Base-by-base conservation (phyloP, 2,888 invertebrate species). In the Chrysodeixis includens region DNA sequence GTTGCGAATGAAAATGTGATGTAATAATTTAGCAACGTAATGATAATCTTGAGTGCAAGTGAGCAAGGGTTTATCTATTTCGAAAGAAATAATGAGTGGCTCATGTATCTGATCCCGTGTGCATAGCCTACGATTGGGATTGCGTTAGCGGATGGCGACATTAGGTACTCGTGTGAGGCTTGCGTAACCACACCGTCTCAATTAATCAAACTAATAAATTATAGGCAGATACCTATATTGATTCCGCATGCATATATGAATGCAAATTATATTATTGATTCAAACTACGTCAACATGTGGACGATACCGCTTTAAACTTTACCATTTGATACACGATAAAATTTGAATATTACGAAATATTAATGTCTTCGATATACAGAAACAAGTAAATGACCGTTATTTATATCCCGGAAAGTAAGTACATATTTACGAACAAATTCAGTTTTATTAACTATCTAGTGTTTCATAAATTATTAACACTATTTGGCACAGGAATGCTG, bases 401-500 rank as follows among this genome's bases (percentile, higher is more conserved):
- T 18, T n/a, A 64, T 63, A 54, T 16, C 44, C 9, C 52, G 30
- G 32, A 32, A 65, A 40, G 18, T 49, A 60, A 71, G 55, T 62
- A 73, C 35, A 65, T 69, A 66, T 69, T 77, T 57, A 72, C 63
- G 62, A 66, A 68, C 64, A 64, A 66, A 81, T 71, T 77, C 70
- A 69, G 58, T 76, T 78, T 75, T 73, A 79, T 66, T 77, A 74
- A 79, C 76, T 75, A 68, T 77, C 76, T 70, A 77, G 79, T 82
- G 78, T 82, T 76, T 84, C 76, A 79, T 76, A 76, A 83, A 86
- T 87, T 86, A 86, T 81, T 78, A 76, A 71, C 76, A 74, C 75
- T 79, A 86, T 84, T 90, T 73, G 83, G 86, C 72, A 78, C 86
- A 85, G 86, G 93, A 93, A 93, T 93, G 92, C 85, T 88, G 91